Percentiles rank a stretch among this genome's conserved stretches.
Conservation (phyloP, 2,113 vertebrate genomes). For the Oreochromis aureus region DNA sequence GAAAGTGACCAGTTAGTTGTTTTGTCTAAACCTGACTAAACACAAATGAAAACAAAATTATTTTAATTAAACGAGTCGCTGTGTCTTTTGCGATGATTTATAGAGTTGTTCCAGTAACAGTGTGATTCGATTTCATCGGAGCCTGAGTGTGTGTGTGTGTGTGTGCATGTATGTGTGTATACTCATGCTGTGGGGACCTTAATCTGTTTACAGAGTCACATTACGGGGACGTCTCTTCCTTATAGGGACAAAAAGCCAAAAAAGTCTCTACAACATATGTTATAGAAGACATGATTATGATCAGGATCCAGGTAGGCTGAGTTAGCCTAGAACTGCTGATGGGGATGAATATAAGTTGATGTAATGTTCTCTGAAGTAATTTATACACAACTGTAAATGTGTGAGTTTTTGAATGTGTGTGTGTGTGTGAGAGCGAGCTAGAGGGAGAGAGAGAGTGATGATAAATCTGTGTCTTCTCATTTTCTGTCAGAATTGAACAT, state of each 20-base stretch:
- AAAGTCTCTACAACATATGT: background rate
- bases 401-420: background rate
- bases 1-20: background rate
- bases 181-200: background rate
- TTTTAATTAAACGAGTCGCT: background rate
- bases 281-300: background rate
- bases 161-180: background rate
- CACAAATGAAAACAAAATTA: background rate
- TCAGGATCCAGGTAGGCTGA: background rate
- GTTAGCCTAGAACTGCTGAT: background rate
- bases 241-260: background rate
- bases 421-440: background rate
- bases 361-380: background rate
- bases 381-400: background rate
- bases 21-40: background rate
- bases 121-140: background rate
- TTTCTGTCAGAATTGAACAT: constrained; percentile 17
- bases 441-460: background rate
- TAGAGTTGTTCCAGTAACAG: background rate
- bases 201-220: background rate
- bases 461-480: constrained; percentile 11
- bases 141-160: background rate
- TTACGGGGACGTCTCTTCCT: background rate
- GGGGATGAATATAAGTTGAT: background rate
- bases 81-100: background rate